These are phyloP conservation scores for Drosophila stalkeri DNA, from an alignment of 2,888 invertebrate species.

Conservation along the genomic window DNA sequence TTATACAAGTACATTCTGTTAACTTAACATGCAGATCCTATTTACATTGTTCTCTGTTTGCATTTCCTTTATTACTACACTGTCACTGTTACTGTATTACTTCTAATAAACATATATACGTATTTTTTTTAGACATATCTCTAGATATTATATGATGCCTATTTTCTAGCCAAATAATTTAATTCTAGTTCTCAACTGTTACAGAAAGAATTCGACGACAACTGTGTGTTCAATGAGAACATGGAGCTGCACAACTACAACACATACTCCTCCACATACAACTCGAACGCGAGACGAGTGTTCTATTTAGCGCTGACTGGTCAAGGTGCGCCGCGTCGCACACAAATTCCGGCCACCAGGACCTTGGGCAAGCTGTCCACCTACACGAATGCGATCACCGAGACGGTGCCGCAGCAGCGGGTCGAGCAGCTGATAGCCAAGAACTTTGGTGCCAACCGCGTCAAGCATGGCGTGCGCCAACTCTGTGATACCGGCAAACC, in stretches of 20 bases:
- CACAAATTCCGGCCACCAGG: constrained; percentile 89
- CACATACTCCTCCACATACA: constrained; percentile 92
- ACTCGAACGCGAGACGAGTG: constrained; percentile 90
- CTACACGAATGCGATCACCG: constrained; percentile 90
- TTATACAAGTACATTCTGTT: background rate
- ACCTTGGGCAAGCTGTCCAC: constrained; percentile 90
- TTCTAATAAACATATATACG: background rate
- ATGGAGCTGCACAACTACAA: constrained; percentile 94
- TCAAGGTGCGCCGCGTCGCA: constrained; percentile 90
- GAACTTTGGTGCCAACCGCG: constrained; percentile 86
- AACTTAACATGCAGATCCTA: background rate
- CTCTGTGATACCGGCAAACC: constrained; percentile 85
- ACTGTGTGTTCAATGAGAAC: constrained; percentile 94
- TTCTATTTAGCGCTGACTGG: constrained; percentile 92
- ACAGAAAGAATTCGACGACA: constrained; percentile 93
- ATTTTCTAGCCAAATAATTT: constrained; percentile 78
- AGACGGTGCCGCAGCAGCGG: constrained; percentile 86
- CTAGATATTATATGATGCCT: constrained; percentile 19
- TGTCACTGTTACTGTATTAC: no score
- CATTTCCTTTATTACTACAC: no score
- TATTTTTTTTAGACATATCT: background rate
- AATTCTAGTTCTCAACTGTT: constrained; percentile 86
- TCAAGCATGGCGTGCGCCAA: constrained; percentile 85
- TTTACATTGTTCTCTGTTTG: no score
- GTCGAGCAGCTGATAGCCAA: constrained; percentile 86